These are phyloP conservation scores for Tethya wilhelma DNA, from an alignment of 37 sponge, comb jelly and placozoan species.

Conservation along the genomic window DNA sequence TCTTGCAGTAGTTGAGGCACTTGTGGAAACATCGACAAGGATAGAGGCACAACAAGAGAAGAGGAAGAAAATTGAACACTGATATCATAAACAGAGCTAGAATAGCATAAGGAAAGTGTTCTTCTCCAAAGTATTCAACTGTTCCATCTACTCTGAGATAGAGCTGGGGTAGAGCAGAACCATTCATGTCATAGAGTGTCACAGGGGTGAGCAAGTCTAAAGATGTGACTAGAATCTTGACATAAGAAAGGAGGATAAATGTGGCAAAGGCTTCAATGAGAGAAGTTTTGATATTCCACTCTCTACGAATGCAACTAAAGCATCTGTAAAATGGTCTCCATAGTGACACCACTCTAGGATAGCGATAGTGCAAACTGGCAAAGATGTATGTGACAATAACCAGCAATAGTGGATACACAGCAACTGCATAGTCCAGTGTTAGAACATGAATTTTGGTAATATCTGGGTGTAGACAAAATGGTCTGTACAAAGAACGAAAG, in stretches of 20 bases:
- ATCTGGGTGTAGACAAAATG: constrained; percentile 5
- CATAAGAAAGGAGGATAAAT: constrained; percentile 19
- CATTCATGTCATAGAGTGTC: constrained; percentile 10
- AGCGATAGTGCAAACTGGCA: not conserved
- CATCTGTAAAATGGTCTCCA: not conserved
- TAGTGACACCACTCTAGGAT: not conserved
- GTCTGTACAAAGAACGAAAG: not conserved
- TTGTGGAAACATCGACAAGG: constrained; percentile 24
- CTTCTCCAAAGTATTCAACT: not conserved
- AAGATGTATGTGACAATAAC: constrained; percentile 6
- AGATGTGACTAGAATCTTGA: constrained; percentile 11
- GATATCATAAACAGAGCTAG: constrained; percentile 6
- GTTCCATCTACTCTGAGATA: constrained; percentile 6
- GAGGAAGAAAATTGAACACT: constrained; percentile 1
- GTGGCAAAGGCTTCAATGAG: constrained; percentile 27
- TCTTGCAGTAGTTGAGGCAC: not conserved
- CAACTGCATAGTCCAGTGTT: constrained; percentile 5
- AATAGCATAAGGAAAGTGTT: constrained; percentile 9
- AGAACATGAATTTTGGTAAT: not conserved
- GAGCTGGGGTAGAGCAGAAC: not conserved
- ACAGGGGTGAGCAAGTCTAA: constrained; percentile 25
- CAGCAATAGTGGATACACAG: constrained; percentile 15
- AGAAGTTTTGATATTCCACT: constrained; percentile 11
- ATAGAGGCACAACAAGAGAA: constrained; percentile 8
- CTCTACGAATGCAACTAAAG: not conserved